phyloP scores from a whole-genome alignment of 2,113 vertebrate genomes.

The Gasterosteus aculeatus region DNA sequence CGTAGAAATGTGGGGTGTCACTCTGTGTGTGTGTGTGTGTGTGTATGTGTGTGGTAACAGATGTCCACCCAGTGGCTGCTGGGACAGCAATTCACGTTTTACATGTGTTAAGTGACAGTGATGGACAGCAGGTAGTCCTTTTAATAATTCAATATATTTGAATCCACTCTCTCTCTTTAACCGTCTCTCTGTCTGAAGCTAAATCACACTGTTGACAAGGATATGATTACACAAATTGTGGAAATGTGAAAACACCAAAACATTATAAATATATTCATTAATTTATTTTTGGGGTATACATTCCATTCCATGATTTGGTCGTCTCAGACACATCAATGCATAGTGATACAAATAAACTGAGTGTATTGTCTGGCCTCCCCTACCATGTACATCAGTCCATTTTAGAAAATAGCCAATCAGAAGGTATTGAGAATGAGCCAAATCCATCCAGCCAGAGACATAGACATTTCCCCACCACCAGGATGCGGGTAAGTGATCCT shows the following conservation, averaged over 20 bases:
- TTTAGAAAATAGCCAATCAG: constrained; percentile 41
- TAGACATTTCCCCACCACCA: constrained; percentile 79
- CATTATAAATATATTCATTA: neutral
- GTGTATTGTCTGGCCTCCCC: constrained; percentile 14
- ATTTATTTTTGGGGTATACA: constrained; percentile 21
- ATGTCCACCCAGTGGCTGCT: constrained; percentile 80
- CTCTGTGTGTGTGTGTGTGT: constrained; percentile 28
- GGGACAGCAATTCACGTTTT: constrained; percentile 76
- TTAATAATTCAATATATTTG: constrained; percentile 83
- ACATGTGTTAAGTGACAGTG: constrained; percentile 83
- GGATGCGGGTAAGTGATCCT: constrained; percentile 98
- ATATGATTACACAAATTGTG: constrained; percentile 70
- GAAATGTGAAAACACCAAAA: constrained; percentile 32
- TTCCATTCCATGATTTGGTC: constrained; percentile 25
- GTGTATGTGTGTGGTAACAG: constrained; percentile 72
- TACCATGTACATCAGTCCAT: constrained; percentile 18
- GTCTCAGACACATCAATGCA: constrained; percentile 7
- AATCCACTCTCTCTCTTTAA: constrained; percentile 61
- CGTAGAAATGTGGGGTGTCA: constrained; percentile 56
- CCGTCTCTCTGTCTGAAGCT: constrained; percentile 59
- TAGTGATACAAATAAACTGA: neutral
- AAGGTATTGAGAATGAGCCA: constrained; percentile 71
- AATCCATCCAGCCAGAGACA: constrained; percentile 64
- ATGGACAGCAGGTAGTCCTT: constrained; percentile 83
- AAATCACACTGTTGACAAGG: constrained; percentile 65